A percentile compares a stretch with the other conserved stretches of the same genome.
phyloP scores from a whole-genome alignment of 2,797 vertebrate species.

The Eulemur mongoz region DNA sequence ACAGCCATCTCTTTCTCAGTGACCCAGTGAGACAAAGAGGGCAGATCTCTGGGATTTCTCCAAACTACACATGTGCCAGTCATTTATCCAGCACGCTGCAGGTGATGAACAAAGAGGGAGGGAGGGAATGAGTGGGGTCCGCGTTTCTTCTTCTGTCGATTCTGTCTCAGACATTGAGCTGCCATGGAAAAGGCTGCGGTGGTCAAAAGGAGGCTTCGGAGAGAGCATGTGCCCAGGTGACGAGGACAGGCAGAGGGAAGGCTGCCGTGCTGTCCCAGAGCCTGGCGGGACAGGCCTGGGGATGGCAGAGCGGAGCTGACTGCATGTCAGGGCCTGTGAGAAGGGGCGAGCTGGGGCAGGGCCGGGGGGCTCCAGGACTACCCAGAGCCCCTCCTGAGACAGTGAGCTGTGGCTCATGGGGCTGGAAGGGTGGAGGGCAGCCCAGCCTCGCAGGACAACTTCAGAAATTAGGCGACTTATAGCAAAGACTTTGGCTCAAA shows the following conservation, averaged over 20 bases:
- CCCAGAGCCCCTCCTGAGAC: not conserved
- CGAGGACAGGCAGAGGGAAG: rapidly evolving
- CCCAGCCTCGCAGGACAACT: not conserved
- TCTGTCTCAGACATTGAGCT: too few species aligned
- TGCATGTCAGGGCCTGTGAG: not conserved
- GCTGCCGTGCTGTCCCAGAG: rapidly evolving
- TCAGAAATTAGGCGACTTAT: not conserved
- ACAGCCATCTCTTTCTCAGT: not conserved
- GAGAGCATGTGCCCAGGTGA: rapidly evolving
- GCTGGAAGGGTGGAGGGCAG: not conserved
- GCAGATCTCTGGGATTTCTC: not conserved
- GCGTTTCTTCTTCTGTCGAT: not conserved
- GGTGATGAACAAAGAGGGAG: not conserved
- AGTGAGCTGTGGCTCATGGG: rapidly evolving
- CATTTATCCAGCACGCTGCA: rapidly evolving
- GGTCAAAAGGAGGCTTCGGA: rapidly evolving
- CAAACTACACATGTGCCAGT: not conserved
- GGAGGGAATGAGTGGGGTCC: not conserved
- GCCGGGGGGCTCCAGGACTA: not conserved
- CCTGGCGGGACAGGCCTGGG: not conserved
- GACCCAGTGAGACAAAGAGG: not conserved
- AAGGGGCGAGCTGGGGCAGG: not conserved
- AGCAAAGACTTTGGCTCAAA: not conserved
- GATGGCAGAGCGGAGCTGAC: not conserved
- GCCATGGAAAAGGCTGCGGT: rapidly evolving